Evolutionary conservation across 2,888 invertebrate species (phyloP), one percentile per base, ranked within the genome.

Genomic region (Ephialtes manifestator): DNA sequence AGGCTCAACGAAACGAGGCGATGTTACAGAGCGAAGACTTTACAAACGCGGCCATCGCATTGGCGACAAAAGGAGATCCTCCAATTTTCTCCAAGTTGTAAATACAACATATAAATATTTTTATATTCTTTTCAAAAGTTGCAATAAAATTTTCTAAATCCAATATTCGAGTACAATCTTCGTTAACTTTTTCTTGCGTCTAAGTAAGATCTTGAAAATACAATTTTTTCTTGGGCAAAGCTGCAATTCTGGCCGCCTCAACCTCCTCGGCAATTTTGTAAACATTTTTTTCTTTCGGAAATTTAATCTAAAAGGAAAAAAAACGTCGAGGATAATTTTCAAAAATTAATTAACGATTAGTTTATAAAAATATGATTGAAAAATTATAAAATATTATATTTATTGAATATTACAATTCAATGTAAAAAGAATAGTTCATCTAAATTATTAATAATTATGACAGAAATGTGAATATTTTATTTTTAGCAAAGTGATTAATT

Each of bases 1-100:
- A 99, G 99, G 96, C 96, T 18, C 93, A 96, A 39, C 95, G 97
- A 93, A 99, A 99, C 94, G 97, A 97, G 93, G 93, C 96, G n/a
- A 97, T 97, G 96, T 94, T 99, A 24, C 98, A 98, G 94, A 98
- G 98, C 89, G 98, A 99, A 92, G 99, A 99, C 92, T 95, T 98
- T 75, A 94, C 96, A 65, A 97, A 97, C 91, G 97, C 98, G 0
- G 97, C 97, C 0, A 96, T 97, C 92, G 97, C 98, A 1, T 95
- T 96, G 87, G 96, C 96, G 20, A 96, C 96, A 0, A 98, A 98
- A 93, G 95, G 96, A 43, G 95, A 96, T 74, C 95, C 96, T 85
- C 96, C 98, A 0, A 94, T 95, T 18, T 99, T 97, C 94, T 96
- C 98, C 31, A 98, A 99, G 92, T 95, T 97, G 28, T 97, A 95